phyloP scores from a whole-genome alignment of 1,140 invertebrate genomes.

The Metopolophium dirhodum region DNA sequence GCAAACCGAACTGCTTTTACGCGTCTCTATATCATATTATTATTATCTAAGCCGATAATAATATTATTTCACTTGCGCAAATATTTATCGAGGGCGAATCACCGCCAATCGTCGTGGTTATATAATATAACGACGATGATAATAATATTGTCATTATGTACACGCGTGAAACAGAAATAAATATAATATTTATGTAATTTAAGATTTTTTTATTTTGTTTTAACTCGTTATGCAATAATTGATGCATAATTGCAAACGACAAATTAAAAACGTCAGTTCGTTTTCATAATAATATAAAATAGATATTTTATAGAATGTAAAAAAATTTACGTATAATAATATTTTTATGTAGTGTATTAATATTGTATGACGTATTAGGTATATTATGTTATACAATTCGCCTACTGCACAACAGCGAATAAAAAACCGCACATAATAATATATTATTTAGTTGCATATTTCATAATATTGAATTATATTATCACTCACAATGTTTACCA shows the following conservation, averaged over 20 bases:
- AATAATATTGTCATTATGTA: background rate
- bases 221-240: too few species aligned
- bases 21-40: background rate
- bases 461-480: background rate
- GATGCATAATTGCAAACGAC: too few species aligned
- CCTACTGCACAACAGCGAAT: background rate
- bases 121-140: background rate
- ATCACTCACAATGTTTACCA: background rate
- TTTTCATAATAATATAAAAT: too few species aligned
- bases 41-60: background rate
- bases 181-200: too few species aligned
- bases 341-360: background rate
- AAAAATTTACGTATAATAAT: background rate
- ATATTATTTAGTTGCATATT: background rate
- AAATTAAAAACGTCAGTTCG: too few species aligned
- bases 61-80: background rate
- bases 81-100: background rate
- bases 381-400: background rate
- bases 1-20: background rate
- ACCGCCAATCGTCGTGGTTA: background rate
- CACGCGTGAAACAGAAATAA: background rate
- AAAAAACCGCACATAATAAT: too few species aligned
- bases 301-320: too few species aligned
- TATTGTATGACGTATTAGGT: background rate
- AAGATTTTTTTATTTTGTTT: background rate